Conservation (phyloP, 23 tunicate species). For the Ciona savignyi region DNA sequence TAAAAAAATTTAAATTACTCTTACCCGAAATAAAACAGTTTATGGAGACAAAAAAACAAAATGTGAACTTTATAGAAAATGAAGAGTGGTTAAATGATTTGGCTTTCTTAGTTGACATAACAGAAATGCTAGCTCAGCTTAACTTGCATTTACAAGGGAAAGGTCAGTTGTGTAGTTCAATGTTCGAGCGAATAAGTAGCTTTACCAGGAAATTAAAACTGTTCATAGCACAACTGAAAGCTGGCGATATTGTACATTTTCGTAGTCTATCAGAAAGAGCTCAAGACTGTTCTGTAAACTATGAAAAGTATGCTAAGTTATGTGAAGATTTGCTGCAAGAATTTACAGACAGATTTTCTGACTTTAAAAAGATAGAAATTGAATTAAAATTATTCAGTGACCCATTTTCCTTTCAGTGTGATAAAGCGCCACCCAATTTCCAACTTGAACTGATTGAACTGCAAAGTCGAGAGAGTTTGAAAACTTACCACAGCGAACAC, state of each 20-base stretch:
- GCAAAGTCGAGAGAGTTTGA: constrained; percentile 9
- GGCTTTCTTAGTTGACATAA: constrained; percentile 34
- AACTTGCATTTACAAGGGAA: constrained; percentile 31
- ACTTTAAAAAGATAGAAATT: constrained; percentile 16
- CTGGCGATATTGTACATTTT: constrained; percentile 13
- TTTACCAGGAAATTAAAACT: constrained; percentile 21
- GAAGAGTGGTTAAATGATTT: constrained; percentile 8
- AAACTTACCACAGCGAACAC: not conserved
- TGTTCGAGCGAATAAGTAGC: constrained; percentile 1
- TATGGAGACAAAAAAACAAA: constrained; percentile 28
- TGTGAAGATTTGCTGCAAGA: constrained; percentile 13
- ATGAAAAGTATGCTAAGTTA: constrained; percentile 8
- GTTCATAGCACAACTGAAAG: constrained; percentile 6
- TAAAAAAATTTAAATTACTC: constrained; percentile 25
- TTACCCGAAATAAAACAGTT: constrained; percentile 26
- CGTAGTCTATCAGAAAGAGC: constrained; percentile 14
- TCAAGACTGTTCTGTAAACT: constrained; percentile 8
- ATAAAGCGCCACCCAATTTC: constrained; percentile 5
- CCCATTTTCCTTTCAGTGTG: constrained; percentile 15
- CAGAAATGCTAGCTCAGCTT: constrained; percentile 21
- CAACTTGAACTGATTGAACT: constrained; percentile 27
- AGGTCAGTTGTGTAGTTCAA: constrained; percentile 17
- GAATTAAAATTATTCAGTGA: constrained; percentile 10
- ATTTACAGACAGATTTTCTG: constrained; percentile 29
- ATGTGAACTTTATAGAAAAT: constrained; percentile 7